phyloP scores from a whole-genome alignment of 2,113 vertebrate genomes.

The Caranx melampygus region DNA sequence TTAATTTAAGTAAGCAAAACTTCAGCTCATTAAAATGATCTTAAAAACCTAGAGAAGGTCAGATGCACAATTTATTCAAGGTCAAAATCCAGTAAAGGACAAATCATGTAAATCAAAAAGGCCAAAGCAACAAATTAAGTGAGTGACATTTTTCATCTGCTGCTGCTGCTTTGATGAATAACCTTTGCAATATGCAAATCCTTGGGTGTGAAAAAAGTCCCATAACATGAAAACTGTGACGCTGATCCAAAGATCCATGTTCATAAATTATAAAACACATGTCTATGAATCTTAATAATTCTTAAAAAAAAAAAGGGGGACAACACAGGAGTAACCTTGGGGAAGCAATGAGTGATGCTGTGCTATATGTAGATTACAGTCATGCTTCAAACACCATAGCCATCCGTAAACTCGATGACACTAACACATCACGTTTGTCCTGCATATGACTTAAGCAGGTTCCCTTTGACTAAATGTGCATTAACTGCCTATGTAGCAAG shows the following conservation, averaged over 20 bases:
- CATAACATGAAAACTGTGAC: not conserved
- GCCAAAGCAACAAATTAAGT: not conserved
- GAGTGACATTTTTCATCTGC: not conserved
- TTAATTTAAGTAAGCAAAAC: not conserved
- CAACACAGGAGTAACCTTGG: not conserved
- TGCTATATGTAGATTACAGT: not conserved
- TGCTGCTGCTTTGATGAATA: constrained; percentile 15
- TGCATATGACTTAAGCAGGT: not conserved
- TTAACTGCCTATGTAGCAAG: not conserved
- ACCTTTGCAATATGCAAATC: not conserved
- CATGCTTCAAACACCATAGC: not conserved
- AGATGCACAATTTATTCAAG: not conserved
- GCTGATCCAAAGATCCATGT: not conserved
- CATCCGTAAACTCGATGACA: not conserved
- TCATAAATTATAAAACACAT: not conserved
- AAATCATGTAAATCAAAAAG: not conserved
- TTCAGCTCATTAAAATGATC: no score
- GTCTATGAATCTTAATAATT: not conserved
- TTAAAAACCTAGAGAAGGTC: no score
- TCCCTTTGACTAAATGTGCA: no score
- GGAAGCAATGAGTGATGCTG: not conserved
- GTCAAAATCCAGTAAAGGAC: not conserved
- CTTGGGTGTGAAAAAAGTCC: not conserved
- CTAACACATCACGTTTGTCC: not conserved
- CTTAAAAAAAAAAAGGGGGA: not conserved